Evolutionary conservation across 2,888 invertebrate species (phyloP).

Genomic region (Pediacus dermestoides): DNA sequence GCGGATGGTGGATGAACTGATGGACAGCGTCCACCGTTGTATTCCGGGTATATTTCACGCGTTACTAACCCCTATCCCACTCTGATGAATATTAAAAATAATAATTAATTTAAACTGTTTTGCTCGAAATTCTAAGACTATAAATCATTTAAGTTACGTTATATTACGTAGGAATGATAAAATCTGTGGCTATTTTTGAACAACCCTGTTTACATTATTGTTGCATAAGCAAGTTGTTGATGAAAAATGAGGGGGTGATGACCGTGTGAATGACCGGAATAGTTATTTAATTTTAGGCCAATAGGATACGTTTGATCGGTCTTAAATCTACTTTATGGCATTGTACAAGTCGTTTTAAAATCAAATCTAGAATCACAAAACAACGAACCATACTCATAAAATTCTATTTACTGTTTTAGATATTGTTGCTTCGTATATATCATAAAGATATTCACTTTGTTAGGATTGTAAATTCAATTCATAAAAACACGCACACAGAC

Average conservation of each 20-base stretch:
- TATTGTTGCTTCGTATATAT: slow-evolving; percentile 30
- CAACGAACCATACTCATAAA: slow-evolving; percentile 34
- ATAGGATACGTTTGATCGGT: slow-evolving; percentile 32
- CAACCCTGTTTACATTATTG: too few species aligned
- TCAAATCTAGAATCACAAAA: slow-evolving; percentile 33
- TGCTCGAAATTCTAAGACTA: too few species aligned
- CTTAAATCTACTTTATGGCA: slow-evolving; percentile 36
- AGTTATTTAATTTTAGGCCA: slow-evolving; percentile 38
- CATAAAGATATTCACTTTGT: slow-evolving; percentile 33
- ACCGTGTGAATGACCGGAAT: slow-evolving; percentile 34
- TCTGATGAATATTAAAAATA: too few species aligned
- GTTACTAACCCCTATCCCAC: background rate
- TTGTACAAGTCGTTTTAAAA: slow-evolving; percentile 32
- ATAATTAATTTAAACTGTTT: too few species aligned
- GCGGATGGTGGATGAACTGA: background rate
- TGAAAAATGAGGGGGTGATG: too few species aligned
- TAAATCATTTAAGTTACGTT: too few species aligned
- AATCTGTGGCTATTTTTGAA: too few species aligned
- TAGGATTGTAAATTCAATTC: slow-evolving; percentile 25
- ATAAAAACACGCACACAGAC: slow-evolving; percentile 18
- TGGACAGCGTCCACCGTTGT: slow-evolving; percentile 1
- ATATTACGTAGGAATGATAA: too few species aligned
- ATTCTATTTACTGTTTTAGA: slow-evolving; percentile 34
- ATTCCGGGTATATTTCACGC: slow-evolving; percentile 3
- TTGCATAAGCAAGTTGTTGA: too few species aligned